Evolutionary conservation across 2,888 invertebrate species (phyloP), one percentile per base, ranked within the genome.

Genomic region (Mycalesis mineus): DNA sequence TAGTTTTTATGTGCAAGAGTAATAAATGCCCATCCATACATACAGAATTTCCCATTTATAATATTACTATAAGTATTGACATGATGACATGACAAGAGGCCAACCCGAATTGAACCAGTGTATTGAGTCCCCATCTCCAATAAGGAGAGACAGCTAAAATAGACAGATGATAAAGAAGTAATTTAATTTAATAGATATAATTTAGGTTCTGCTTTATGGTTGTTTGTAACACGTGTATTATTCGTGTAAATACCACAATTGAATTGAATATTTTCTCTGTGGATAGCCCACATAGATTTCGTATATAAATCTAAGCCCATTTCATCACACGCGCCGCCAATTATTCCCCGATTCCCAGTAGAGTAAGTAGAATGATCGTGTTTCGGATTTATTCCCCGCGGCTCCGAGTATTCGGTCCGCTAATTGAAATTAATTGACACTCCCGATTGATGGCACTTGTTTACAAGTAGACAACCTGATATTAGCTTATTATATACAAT

Each of bases 371-470:
- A 58, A 14, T 48, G 53, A 60, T 63, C 51, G 45, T 15, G 45
- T 52, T 50, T 55, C 59, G 57, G 40, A 57, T 47, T 62, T 29
- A 57, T 58, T 45, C 55, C 55, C 49, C 41, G 41, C 33, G 44
- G 57, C 36, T 33, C 55, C 55, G 56, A 55, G 57, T 58, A 53
- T 64, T 62, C 58, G 53, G 36, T 47, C 57, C 60, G 54, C 41
- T 64, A 58, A 59, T 58, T 49, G 58, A 57, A 55, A 62, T 62
- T 55, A 62, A 60, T 65, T 62, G 57, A 52, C 52, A 57, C 60
- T 57, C 60, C 49, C 28, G 41, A 55, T 57, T 55, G 62, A 55
- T 58, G 44, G 40, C 51, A 28, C 31, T 51, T 55, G 60, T 62
- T 48, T 55, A 60, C 55, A 55, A 55, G 37, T 33, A 15, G 31